Evolutionary conservation across 2,888 invertebrate species (phyloP).

Genomic region (Eretmocerus hayati): DNA sequence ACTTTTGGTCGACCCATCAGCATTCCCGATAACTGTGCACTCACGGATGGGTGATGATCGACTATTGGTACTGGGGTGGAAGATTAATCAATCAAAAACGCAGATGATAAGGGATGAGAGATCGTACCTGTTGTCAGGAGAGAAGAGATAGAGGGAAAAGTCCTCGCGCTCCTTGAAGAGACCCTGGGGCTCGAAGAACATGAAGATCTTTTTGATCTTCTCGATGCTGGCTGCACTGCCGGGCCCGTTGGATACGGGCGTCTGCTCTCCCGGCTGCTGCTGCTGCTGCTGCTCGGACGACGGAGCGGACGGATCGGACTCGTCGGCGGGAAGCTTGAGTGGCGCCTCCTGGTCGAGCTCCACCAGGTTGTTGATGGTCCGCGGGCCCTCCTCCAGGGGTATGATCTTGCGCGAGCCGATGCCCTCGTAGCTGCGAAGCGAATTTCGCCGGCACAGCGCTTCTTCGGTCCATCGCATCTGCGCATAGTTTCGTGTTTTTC

Average conservation of each 20-base stretch:
- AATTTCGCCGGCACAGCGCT: not conserved
- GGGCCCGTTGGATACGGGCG: conserved; percentile 34
- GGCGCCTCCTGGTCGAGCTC: conserved; percentile 45
- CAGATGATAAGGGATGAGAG: too few species aligned
- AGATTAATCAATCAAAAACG: too few species aligned
- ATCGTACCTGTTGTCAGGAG: conserved; percentile 78
- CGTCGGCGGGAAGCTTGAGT: conserved; percentile 42
- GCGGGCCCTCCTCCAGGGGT: conserved; percentile 42
- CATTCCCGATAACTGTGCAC: too few species aligned
- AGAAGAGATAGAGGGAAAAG: conserved; percentile 86
- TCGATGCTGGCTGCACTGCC: conserved; percentile 38
- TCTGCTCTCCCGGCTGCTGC: conserved; percentile 28
- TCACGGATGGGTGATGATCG: too few species aligned
- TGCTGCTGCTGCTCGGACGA: conserved; percentile 26
- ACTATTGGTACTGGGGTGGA: too few species aligned
- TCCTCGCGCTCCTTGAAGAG: conserved; percentile 81
- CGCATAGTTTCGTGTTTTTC: too few species aligned
- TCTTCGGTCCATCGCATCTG: conserved; percentile 50
- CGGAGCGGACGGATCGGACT: too few species aligned
- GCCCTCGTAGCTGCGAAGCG: conserved; percentile 48
- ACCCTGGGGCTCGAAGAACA: conserved; percentile 60
- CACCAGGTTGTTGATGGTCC: conserved; percentile 47
- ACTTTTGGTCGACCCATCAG: too few species aligned
- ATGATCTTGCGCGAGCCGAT: conserved; percentile 39
- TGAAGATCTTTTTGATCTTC: conserved; percentile 51